Evolutionary conservation across 2,888 invertebrate genomes (phyloP), one percentile per base, ranked within the genome.

Genomic region (Dryobotodes eremita): DNA sequence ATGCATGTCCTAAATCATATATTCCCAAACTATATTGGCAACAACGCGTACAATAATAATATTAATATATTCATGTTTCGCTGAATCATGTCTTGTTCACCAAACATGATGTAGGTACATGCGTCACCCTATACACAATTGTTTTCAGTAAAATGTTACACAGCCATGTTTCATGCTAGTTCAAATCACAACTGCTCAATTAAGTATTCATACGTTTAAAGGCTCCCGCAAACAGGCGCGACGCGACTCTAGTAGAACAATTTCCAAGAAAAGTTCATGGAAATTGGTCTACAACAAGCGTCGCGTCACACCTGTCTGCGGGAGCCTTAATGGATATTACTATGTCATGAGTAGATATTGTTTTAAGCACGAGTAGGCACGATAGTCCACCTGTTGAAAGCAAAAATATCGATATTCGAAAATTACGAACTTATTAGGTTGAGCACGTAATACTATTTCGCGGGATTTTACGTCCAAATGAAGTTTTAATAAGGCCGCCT

Each of bases 331-430:
- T 87, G 68, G 82, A 72, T 84, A 83, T 84, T 80, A 73, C 61
- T 68, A 26, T 59, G 10, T n/a, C 46, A 61, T 61, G 62, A 64
- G 57, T 20, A 61, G 26, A 26, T 50, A 48, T 48, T 36, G 61
- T 61, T 59, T 62, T 31, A 65, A 62, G 69, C 42, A 48, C 31
- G 72, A 71, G 15, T 42, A 61, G 66, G 31, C 78, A 80, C 76
- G 77, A 65, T 71, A 66, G 50, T 46, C 48, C 79, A 88, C 87
- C 81, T 85, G 75, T 87, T 85, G 87, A 87, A 71, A 79, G 65
- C 71, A 46, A 70, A 62, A 64, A 72, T 26, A 75, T 79, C 69
- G 53, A 72, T 75, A 70, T 57, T 62, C 17, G 53, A 81, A 71
- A 46, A 61, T 81, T 66, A 48, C 5, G 42, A 74, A 75, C 55